Evolutionary conservation across 2,113 vertebrate species (phyloP).

Genomic region (Cacatua alba): DNA sequence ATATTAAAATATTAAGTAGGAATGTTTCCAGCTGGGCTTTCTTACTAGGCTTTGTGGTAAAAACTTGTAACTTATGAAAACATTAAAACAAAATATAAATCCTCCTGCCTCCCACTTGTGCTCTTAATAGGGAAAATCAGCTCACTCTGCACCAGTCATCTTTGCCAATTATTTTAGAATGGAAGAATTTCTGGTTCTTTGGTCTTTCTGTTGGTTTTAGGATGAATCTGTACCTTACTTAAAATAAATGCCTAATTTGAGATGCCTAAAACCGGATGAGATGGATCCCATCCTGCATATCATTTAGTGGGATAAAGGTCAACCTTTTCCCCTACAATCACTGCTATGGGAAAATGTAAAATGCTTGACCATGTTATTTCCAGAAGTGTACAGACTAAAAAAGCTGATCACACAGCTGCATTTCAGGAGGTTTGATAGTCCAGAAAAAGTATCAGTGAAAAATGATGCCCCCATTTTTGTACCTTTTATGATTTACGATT

Average conservation of each 20-base stretch:
- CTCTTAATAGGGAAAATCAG: constrained; percentile 17
- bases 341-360: not conserved
- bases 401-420: not conserved
- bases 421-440: not conserved
- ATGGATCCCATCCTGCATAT: not conserved
- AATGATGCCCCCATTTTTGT: not conserved
- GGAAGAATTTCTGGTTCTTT: not conserved
- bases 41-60: constrained; percentile 33
- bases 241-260: not conserved
- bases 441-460: not conserved
- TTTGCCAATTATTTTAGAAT: constrained; percentile 6
- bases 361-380: not conserved
- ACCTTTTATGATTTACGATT: not conserved
- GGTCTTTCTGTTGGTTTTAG: not conserved
- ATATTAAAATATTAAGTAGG: constrained; percentile 48
- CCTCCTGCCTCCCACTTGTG: not conserved
- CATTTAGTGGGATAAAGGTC: not conserved
- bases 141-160: not conserved
- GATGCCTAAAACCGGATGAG: not conserved
- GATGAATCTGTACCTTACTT: not conserved
- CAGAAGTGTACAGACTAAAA: not conserved
- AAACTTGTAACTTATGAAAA: constrained; percentile 54
- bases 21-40: constrained; percentile 47
- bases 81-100: constrained; percentile 42
- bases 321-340: not conserved